Conservation (phyloP, 2,113 vertebrate species). For the Pao palembangensis region DNA sequence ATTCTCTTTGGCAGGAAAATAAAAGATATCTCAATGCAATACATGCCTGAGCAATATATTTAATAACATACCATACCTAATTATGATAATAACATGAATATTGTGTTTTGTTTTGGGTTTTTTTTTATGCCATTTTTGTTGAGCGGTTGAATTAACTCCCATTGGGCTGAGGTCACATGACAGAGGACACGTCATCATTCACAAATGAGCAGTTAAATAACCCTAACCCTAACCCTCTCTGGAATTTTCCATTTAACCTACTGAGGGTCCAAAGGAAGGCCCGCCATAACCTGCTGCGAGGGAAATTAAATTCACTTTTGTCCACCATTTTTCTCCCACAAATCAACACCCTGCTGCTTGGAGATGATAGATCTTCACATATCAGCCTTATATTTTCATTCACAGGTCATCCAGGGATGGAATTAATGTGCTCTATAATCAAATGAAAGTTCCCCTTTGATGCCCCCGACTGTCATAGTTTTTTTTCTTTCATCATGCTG, state of each 20-base stretch:
- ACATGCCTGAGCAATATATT: too few species aligned
- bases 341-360: conserved; percentile 55
- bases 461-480: background rate
- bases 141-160: conserved; percentile 1
- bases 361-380: conserved; percentile 24
- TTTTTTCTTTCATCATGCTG: conserved; percentile 2
- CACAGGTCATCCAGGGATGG: conserved; percentile 4
- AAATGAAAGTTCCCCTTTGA: conserved; percentile 10
- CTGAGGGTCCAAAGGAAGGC: conserved; percentile 38
- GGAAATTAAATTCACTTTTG: conserved; percentile 60
- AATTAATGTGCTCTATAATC: conserved; percentile 16
- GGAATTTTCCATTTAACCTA: conserved; percentile 43
- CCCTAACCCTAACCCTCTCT: background rate
- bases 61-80: too few species aligned
- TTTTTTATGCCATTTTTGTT: background rate
- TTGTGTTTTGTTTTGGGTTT: too few species aligned
- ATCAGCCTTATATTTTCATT: conserved; percentile 8
- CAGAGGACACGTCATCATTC: too few species aligned
- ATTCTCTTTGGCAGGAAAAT: too few species aligned
- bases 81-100: too few species aligned
- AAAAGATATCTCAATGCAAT: too few species aligned
- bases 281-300: conserved; percentile 38
- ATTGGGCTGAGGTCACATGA: background rate
- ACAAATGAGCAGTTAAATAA: too few species aligned
- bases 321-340: background rate